Base-by-base conservation (phyloP, 2,113 vertebrate species). In the Artemisiospiza belli region DNA sequence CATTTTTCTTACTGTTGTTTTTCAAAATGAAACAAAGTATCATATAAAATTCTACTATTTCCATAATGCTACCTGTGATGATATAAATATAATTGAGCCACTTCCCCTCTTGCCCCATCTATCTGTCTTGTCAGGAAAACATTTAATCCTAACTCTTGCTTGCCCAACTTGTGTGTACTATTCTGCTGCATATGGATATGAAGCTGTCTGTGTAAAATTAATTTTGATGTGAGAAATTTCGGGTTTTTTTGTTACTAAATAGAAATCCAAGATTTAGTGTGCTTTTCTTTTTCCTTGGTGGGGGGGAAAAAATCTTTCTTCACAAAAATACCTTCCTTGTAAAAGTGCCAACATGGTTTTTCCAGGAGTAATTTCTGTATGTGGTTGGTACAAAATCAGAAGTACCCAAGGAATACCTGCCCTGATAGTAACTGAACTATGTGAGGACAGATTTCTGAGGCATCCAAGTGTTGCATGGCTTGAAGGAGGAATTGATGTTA, bases 111-210 rank as follows among this genome's bases (percentile, higher is more conserved):
- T 63, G 35, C 11, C 18, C 8, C 2, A 11, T 15, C 13, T 37
- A 3, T 52, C 61, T 66, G 17, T 20, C 44, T 57, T 58, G 11
- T 37, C 31, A 69, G 41, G 70, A 78, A 67, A 62, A 70, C 1
- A 11, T 25, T 85, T 57, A 33, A 39, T 58, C 20, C 21, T 35
- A 33, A 63, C 15, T 30, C 12, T 49, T 63, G 20, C 28, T 74
- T 4, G 2, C 21, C 10, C 24, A 10, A 12, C 10, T 88, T 35
- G 5, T 51, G 4, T 31, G 17, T 39, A 14, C 1, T 33, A 1
- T n/a, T 89, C 51, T 73, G 16, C 15, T 70, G 47, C 6, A 17
- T 41, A 12, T 33, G 73, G 39, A 39, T 51, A 27, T 11, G 23
- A 84, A 63, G 11, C 3, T 0, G 0, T 67, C 43, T 47, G 30